Conservation (phyloP, 2,888 invertebrate genomes). For the Hemithea aestivaria region DNA sequence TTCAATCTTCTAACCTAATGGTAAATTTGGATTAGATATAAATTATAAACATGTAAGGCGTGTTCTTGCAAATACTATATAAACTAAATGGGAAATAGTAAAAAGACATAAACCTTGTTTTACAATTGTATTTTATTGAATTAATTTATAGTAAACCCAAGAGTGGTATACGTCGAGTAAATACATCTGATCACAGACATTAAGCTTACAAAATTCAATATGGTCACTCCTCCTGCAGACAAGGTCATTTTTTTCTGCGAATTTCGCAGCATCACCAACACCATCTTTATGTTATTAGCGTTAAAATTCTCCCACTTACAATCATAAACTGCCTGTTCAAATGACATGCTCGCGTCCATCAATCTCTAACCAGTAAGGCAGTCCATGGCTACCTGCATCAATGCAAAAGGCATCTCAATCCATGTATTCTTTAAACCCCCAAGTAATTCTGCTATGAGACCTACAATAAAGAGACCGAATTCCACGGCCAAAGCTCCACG, state of each 20-base stretch:
- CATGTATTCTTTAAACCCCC: constrained; percentile 53
- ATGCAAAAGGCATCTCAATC: constrained; percentile 43
- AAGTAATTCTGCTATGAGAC: constrained; percentile 47
- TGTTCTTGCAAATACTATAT: no score
- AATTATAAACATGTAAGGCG: no score
- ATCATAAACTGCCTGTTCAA: constrained; percentile 37
- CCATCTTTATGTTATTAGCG: constrained; percentile 35
- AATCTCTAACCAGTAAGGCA: constrained; percentile 42
- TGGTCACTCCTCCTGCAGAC: constrained; percentile 40
- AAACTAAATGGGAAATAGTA: no score
- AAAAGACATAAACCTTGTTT: no score
- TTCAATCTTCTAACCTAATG: no score
- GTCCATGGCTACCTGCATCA: constrained; percentile 44
- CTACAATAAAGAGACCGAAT: constrained; percentile 39
- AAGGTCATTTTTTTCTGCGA: constrained; percentile 40
- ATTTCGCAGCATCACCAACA: constrained; percentile 37
- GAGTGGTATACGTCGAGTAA: constrained; percentile 43
- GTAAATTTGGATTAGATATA: no score
- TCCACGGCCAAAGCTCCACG: constrained; percentile 44
- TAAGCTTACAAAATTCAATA: constrained; percentile 34
- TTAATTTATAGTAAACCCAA: constrained; percentile 32
- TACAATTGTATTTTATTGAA: no score
- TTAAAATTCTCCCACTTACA: constrained; percentile 46
- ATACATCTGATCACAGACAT: constrained; percentile 36
- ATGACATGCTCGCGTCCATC: constrained; percentile 36